Percentiles rank a stretch among this genome's conserved stretches.
These are phyloP conservation scores for Pterocles orientalis DNA, from an alignment of 2,113 vertebrate species.

Conservation along the genomic window DNA sequence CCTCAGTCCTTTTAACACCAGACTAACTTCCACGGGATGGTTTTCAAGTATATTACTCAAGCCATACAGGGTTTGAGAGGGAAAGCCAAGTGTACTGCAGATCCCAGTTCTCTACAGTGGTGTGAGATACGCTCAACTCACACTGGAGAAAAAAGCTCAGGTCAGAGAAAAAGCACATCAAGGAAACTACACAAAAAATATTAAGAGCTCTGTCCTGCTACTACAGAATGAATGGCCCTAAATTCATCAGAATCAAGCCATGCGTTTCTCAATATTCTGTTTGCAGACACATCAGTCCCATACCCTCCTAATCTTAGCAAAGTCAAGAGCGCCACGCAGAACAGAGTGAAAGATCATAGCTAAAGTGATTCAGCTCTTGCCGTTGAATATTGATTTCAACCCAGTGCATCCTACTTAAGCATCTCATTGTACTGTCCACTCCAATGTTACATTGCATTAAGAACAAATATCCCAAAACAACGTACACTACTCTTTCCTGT, in stretches of 20 bases:
- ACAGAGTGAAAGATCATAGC: neutral
- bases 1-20: neutral
- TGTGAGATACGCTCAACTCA: neutral
- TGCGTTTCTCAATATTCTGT: neutral
- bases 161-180: neutral
- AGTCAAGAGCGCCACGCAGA: neutral
- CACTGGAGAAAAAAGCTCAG: neutral
- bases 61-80: neutral
- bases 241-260: neutral
- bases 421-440: neutral
- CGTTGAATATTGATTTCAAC: neutral
- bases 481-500: fast-evolving
- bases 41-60: neutral
- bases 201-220: neutral
- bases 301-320: neutral
- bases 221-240: neutral
- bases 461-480: neutral
- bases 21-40: neutral
- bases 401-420: neutral
- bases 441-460: neutral
- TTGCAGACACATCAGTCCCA: neutral
- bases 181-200: neutral
- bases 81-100: neutral
- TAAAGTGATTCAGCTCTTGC: neutral
- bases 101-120: neutral